phyloP scores from a whole-genome alignment of 2,797 vertebrate genomes.

The Sus cebifrons region DNA sequence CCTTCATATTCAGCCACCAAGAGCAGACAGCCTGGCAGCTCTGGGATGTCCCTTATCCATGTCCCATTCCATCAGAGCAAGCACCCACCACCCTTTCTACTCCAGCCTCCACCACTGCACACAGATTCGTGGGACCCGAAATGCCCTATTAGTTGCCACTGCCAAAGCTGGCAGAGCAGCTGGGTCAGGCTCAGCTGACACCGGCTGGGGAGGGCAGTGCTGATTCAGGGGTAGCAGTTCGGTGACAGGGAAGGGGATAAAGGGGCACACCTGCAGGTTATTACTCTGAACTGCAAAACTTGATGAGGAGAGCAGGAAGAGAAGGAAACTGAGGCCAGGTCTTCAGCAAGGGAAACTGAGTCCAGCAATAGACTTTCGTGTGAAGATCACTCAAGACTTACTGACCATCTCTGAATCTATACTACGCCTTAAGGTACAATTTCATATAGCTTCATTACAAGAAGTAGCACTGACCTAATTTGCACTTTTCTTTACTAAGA shows the following conservation, averaged over 20 bases:
- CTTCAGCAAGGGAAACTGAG: neutral
- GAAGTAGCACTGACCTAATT: constrained; percentile 59
- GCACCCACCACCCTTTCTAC: neutral
- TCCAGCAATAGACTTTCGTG: neutral
- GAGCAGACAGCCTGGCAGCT: neutral
- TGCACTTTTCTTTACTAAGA: constrained; percentile 64
- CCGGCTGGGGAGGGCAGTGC: neutral
- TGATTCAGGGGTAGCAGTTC: constrained; percentile 27
- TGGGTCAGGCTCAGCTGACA: neutral
- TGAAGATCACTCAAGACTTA: neutral
- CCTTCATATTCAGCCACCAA: neutral
- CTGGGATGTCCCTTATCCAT: neutral
- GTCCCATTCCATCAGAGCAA: neutral
- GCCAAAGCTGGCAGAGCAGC: constrained; percentile 21
- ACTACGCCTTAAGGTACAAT: constrained; percentile 6
- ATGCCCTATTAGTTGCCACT: neutral
- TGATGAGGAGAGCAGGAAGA: neutral
- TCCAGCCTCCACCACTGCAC: neutral
- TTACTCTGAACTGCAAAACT: neutral
- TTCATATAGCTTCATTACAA: constrained; percentile 49
- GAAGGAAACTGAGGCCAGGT: neutral
- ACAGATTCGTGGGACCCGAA: neutral
- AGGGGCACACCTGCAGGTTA: neutral
- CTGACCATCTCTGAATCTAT: neutral
- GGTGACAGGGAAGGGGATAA: constrained; percentile 56